phyloP scores from a whole-genome alignment of 2,113 vertebrate genomes.

The Pteruthius melanotis region DNA sequence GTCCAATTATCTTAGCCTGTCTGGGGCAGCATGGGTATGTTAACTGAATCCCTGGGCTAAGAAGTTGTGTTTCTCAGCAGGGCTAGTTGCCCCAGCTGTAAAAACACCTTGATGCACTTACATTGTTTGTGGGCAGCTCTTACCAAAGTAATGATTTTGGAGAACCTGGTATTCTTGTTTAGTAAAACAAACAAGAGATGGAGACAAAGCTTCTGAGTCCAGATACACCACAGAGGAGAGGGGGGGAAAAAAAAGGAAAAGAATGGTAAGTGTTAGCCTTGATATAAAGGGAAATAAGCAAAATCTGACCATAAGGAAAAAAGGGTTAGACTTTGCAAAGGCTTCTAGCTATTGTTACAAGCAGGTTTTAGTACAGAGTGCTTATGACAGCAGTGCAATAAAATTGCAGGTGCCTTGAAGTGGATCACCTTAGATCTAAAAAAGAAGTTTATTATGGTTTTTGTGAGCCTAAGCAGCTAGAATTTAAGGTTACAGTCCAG shows the following conservation, averaged over 20 bases:
- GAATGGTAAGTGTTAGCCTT: not conserved
- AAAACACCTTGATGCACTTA: not conserved
- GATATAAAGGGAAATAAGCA: not conserved
- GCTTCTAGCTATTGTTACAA: not conserved
- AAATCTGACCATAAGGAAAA: not conserved
- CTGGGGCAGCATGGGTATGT: not conserved
- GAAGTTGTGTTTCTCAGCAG: not conserved
- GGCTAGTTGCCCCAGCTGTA: not conserved
- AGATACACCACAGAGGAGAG: accelerated
- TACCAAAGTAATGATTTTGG: not conserved
- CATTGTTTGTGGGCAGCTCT: not conserved
- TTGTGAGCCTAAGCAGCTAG: not conserved
- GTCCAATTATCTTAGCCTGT: not conserved
- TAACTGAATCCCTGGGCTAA: not conserved
- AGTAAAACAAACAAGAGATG: not conserved
- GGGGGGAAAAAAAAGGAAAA: not conserved
- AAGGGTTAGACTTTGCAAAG: not conserved
- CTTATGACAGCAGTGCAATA: not conserved
- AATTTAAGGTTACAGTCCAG: not conserved
- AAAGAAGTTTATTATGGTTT: not conserved
- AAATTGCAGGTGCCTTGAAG: not conserved
- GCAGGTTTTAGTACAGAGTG: not conserved
- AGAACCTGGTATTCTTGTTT: not conserved
- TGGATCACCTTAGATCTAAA: not conserved
- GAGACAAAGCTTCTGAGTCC: not conserved